phyloP scores from a whole-genome alignment of 1,140 invertebrate genomes.

The Calliphora vicina region DNA sequence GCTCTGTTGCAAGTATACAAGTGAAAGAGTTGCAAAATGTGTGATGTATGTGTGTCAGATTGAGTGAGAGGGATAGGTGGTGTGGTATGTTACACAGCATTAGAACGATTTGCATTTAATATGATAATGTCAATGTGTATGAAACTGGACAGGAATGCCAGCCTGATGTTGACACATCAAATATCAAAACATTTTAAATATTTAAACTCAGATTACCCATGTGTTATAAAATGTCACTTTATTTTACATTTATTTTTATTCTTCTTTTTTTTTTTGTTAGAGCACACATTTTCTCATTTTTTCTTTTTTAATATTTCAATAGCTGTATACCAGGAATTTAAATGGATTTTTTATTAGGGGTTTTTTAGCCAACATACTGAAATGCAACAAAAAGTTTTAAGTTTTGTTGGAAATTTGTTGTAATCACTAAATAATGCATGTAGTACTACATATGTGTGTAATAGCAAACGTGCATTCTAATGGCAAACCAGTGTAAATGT shows the following conservation, averaged over 20 bases:
- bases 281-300: background rate
- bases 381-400: background rate
- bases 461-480: too few species aligned
- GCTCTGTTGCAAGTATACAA: too few species aligned
- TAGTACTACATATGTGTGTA: background rate
- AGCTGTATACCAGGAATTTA: too few species aligned
- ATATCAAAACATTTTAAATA: slow-evolving; percentile 11
- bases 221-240: background rate
- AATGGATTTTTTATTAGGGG: background rate
- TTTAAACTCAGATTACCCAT: background rate
- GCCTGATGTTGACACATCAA: background rate
- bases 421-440: background rate
- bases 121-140: background rate
- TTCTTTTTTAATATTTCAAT: background rate
- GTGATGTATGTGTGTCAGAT: background rate
- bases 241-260: background rate
- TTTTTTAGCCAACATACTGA: background rate
- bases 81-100: background rate
- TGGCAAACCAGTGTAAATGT: too few species aligned
- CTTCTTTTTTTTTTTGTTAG: background rate
- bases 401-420: too few species aligned
- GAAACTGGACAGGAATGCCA: background rate
- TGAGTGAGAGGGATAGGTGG: background rate
- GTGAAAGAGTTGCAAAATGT: too few species aligned
- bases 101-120: background rate